Evolutionary conservation across 2,113 vertebrate genomes (phyloP).

Genomic region (Hippocampus zosterae): DNA sequence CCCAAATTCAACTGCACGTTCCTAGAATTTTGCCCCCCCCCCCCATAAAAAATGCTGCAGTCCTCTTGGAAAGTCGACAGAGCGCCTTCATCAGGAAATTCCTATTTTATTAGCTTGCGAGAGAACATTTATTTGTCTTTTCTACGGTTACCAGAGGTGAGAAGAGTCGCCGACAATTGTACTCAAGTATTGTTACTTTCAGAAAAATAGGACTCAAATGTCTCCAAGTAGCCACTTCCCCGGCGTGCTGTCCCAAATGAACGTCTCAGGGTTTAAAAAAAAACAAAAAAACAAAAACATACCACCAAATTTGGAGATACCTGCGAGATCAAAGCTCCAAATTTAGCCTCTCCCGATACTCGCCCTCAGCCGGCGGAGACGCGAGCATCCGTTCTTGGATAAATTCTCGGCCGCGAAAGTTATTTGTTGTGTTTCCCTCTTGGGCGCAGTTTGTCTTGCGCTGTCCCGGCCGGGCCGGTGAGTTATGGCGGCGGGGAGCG

Average conservation of each 20-base stretch:
- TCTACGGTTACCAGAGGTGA: too few relatives aligned
- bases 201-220: too few relatives aligned
- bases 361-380: neutral
- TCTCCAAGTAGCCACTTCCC: neutral
- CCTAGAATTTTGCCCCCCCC: constrained; percentile 15
- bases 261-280: neutral
- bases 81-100: neutral
- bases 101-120: constrained; percentile 3
- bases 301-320: constrained; percentile 16
- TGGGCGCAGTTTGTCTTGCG: constrained; percentile 30
- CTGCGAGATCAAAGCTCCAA: constrained; percentile 1
- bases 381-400: constrained; percentile 1
- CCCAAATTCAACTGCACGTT: constrained; percentile 25
- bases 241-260: neutral
- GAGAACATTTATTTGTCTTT: neutral
- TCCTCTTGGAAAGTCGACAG: neutral
- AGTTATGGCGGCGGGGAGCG: constrained; percentile 23
- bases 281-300: neutral
- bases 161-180: too few relatives aligned
- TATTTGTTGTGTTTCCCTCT: constrained; percentile 20
- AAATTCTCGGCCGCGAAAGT: constrained; percentile 1
- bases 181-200: too few relatives aligned
- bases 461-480: constrained; percentile 30
- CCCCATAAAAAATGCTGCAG: neutral
- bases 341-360: constrained; percentile 2